Base-by-base conservation (phyloP, 37 sponge, comb jelly and placozoan genomes). In the Halisarca cf. caerulea region DNA sequence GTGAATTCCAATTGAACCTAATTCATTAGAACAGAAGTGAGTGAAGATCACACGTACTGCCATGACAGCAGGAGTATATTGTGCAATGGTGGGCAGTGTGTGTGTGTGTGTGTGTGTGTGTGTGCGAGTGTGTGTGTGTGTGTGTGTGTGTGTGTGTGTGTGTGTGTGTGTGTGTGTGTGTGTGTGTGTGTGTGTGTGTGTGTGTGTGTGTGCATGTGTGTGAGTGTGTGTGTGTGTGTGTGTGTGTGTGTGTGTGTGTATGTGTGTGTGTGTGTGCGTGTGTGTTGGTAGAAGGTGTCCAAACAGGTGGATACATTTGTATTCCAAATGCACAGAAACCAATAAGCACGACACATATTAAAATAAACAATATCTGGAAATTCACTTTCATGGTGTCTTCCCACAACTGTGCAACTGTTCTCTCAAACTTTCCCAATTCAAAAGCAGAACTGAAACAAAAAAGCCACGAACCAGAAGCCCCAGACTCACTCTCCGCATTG, bases 361-460 rank as follows among this genome's bases (percentile, higher is more conserved):
- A n/a, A 59, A 59, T 27, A 6, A 59, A n/a, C 23, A 59, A n/a
- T 27, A 3, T 2, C 25, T 54, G 57, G 7, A n/a, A 5, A 33
- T 6, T 41, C 3, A 92, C 88, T 78, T 95, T 82, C 39, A 91
- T 89, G 39, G 51, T 64, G 21, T 91, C 85, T 34, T 84, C 60
- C 90, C 91, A 95, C 62, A 58, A 51, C 30, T 14, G 9, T 9
- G 86, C 66, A 36, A 95, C 40, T 11, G 86, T 83, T 8, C 54
- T 68, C 47, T 88, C 90, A 89, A 95, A 95, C 59, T 87, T 82
- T 11, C 92, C 90, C 54, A 95, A 83, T 55, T 95, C 95, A 43
- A 78, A 87, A 24, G 86, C 86, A 18, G 86, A 85, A 69, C 81
- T 85, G 88, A 95, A 95, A 43, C 95, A 95, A 30, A 95, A 53